Evolutionary conservation across 1,140 invertebrate species (phyloP), one percentile per base, ranked within the genome.

Genomic region (Zaprionus taronus): DNA sequence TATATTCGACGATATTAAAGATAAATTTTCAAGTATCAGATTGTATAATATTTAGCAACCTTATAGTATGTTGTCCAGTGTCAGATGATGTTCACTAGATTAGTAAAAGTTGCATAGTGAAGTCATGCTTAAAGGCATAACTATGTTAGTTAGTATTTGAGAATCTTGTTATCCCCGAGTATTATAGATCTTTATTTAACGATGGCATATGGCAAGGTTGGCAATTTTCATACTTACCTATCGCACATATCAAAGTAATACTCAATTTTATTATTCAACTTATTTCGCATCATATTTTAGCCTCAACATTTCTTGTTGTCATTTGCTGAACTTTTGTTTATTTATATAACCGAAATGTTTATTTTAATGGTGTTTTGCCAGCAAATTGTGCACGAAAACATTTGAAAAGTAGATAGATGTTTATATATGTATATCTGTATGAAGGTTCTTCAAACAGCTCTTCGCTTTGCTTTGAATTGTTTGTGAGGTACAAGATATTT

Each of bases 361-460:
- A 58, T 38, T 69, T 34, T 28, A 36, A 51, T 69, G 5, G 15
- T 36, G 38, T 51, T 60, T 63, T 28, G 9, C 3, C 24, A 51
- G 9, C 67, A 61, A 68, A 60, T 49, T 34, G 34, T 20, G 17
- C 26, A 55, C 15, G 31, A 47, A 67, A 20, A 34, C 2, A 49
- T 22, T 62, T 49, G n/a, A 62, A 67, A 20, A 31, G n/a, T 15
- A 26, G 11, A 65, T 34, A 44, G 20, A 31, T 20, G 20, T 17
- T 11, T 24, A 24, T 63, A 49, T 64, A 14, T 34, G n/a, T 44
- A 11, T 55, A 17, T 56, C 26, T 56, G 17, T 6, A 58, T 69
- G 72, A 74, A 69, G 72, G 72, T 41, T 69, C 66, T 74, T 62
- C 49, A 69, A 69, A 57, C 57, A n/a, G 64, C 55, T 53, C 15